Base-by-base conservation (phyloP, 1,140 invertebrate genomes). In the Oryctes rhinoceros region DNA sequence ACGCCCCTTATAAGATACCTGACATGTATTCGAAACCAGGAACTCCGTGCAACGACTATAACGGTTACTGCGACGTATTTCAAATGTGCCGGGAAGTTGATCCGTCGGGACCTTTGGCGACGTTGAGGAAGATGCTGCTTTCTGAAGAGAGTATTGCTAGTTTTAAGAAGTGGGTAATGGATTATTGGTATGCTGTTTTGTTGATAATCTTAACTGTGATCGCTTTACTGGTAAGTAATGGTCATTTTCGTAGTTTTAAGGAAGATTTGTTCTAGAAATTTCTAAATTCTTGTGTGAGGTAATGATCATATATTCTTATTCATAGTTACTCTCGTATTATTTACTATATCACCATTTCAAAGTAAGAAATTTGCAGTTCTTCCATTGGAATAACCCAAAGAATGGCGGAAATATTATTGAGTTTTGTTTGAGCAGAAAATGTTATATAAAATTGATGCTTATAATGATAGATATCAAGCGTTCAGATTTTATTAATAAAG, bases 31-130 rank as follows among this genome's bases (percentile, higher is more conserved):
- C 95, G n/a, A 98, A 97, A 86, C 96, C 96, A 0, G 95, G 96
- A 71, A 97, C 96, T 37, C 98, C 98, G 0, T 99, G 98, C 88
- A 98, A 99, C 87, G 96, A 99, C 87, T 99, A 98, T 88, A 97
- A 97, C 86, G 98, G 98, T 18, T 99, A 99, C 89, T 99, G 98
- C 89, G 98, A 99, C 89, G 97, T 99, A 53, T 99, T 99, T 89
- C 96, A 98, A 89, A 97, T 97, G 86, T 99, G 98, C 88, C 91
- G 98, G 82, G 95, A 97, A 88, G 96, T 98, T 78, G 96, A 98
- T 91, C 96, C 96, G 1, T 96, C 96, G 2, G 96, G 96, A n/a
- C 96, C 96, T n/a, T 89, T 98, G 84, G 96, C 96, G 18, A 97
- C 96, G 18, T 88, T 98, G 47, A 91, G 96, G 11, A 96, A 96